phyloP scores from a whole-genome alignment of 53 echinoderm and acorn worm genomes.

The Astropecten irregularis region DNA sequence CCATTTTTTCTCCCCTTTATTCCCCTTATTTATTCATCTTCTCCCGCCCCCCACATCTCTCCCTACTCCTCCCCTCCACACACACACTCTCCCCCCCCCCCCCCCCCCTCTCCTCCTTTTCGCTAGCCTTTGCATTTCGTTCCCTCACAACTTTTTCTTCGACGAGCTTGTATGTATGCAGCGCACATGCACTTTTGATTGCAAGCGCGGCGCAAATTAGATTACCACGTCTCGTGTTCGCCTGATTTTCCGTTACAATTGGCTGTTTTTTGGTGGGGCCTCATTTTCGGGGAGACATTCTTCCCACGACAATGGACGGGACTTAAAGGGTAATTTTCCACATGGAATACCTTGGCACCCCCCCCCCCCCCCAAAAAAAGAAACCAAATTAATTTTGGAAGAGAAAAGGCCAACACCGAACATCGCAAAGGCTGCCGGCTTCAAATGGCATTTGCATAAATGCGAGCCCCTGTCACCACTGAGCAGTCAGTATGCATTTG shows the following conservation, averaged over 20 bases:
- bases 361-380: no score
- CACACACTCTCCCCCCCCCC: background rate
- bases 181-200: constrained; percentile 49
- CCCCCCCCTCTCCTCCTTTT: background rate
- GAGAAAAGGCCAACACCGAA: no score
- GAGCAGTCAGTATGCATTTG: no score
- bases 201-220: background rate
- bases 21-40: no score
- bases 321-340: background rate
- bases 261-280: background rate
- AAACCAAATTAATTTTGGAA: no score
- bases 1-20: no score
- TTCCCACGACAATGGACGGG: background rate
- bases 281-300: background rate
- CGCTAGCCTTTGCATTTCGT: background rate
- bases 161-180: no score
- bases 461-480: no score
- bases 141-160: no score
- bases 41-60: background rate
- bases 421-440: no score
- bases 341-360: no score
- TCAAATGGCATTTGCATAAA: no score
- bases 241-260: background rate
- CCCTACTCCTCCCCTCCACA: background rate
- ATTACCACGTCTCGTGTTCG: constrained; percentile 3